Evolutionary conservation across 2,888 invertebrate genomes (phyloP), one percentile per base, ranked within the genome.

Genomic region (Blera fallax): DNA sequence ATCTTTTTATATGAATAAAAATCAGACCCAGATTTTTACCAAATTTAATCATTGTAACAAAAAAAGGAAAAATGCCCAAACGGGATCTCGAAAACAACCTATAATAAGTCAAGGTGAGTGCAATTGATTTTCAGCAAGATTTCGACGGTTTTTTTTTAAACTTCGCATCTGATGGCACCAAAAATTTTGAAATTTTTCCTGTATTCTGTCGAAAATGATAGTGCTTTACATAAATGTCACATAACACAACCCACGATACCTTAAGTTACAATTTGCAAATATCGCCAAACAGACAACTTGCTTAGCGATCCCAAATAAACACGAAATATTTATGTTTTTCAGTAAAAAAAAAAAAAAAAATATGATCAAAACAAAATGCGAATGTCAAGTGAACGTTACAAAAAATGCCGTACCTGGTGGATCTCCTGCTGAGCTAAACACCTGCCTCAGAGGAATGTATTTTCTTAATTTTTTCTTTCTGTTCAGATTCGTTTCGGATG

Each of bases 391-490:
- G 16, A 54, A 43, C 14, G 21, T 24, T 24, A n/a, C 2, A 40
- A 40, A 10, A 27, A 3, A 21, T 21, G 10, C 48, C 10, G 48
- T 65, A 62, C 48, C 45, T 48, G 37, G 34, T 14, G 24, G 40
- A 82, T 78, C 70, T 65, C 79, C 73, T 84, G 74, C 79, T 69
- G 79, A 40, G 74, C 34, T 50, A 65, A 83, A 84, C 84, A 84
- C 84, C 84, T 84, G 84, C 84, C 79, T 69, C 64, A 45, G 21
- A 80, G 84, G 84, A 84, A 84, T 84, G 80, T 58, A 72, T 74
- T 69, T 52, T 45, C 62, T 50, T n/a, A n/a, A 52, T 58, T 69
- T 58, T 43, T 34, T 37, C 37, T 73, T 58, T 56, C 54, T 27
- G 24, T 45, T 58, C 50, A 37, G 52, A 78, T 67, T 79, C 79